Percentiles rank a stretch among this genome's conserved stretches.
Conservation (phyloP, 1,140 invertebrate species). For the Stratiolaelaps scimitus region DNA sequence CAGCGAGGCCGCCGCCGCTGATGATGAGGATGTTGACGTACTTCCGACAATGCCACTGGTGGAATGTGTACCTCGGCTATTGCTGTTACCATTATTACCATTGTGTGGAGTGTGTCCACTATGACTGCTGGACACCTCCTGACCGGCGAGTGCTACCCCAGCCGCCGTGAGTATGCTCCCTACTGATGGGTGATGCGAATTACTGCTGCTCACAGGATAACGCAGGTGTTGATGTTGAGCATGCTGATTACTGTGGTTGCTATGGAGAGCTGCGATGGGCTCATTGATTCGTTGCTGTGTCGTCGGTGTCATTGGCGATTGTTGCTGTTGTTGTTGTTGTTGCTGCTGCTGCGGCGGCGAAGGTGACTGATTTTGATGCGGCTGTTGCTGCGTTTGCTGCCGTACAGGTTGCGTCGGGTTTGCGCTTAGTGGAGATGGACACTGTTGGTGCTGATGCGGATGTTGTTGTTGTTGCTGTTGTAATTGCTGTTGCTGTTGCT, state of each 20-base stretch:
- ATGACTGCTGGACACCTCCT: too few relatives aligned
- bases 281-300: not conserved
- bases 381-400: slow-evolving; percentile 30
- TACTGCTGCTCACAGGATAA: slow-evolving; percentile 29
- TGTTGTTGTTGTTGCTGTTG: too few relatives aligned
- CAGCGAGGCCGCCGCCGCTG: too few relatives aligned
- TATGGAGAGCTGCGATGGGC: too few relatives aligned
- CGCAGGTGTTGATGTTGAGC: slow-evolving; percentile 31
- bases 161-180: slow-evolving; percentile 1
- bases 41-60: too few relatives aligned
- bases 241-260: not conserved
- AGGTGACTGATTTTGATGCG: too few relatives aligned
- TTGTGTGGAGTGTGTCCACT: too few relatives aligned
- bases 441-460: slow-evolving; percentile 48
- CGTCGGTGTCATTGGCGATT: not conserved
- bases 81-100: too few relatives aligned
- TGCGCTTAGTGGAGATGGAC: slow-evolving; percentile 69
- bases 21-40: too few relatives aligned
- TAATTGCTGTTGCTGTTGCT: slow-evolving; percentile 30
- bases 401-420: slow-evolving; percentile 44
- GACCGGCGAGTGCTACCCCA: slow-evolving; percentile 11
- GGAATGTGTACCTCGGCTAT: too few relatives aligned
- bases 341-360: too few relatives aligned
- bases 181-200: slow-evolving; percentile 22
- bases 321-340: not conserved